Evolutionary conservation across 1,140 invertebrate genomes (phyloP).

Genomic region (Chlorops oryzae): DNA sequence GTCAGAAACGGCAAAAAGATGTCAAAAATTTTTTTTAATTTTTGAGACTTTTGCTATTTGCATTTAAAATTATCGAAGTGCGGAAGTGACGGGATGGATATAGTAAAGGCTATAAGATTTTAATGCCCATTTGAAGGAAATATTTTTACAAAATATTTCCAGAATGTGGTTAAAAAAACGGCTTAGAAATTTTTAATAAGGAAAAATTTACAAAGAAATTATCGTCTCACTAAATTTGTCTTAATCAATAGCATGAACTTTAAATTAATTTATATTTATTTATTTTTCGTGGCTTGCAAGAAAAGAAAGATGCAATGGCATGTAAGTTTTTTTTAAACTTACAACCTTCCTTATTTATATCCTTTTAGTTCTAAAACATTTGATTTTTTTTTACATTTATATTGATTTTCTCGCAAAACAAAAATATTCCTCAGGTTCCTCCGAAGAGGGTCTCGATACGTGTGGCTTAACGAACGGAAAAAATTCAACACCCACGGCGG

Average conservation of each 20-base stretch:
- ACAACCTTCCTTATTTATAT: background rate
- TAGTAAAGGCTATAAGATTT: too few species aligned
- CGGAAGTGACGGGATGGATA: too few species aligned
- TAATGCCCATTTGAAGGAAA: too few species aligned
- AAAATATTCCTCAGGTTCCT: slow-evolving; percentile 52
- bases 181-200: too few species aligned
- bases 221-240: background rate
- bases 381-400: background rate
- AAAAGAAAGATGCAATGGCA: slow-evolving; percentile 37
- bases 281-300: slow-evolving; percentile 29
- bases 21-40: too few species aligned
- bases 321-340: slow-evolving; percentile 21
- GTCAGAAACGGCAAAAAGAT: too few species aligned
- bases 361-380: background rate
- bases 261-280: background rate
- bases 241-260: background rate
- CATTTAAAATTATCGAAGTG: too few species aligned
- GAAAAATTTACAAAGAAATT: too few species aligned
- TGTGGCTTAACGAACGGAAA: slow-evolving; percentile 53
- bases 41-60: too few species aligned
- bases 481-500: slow-evolving; percentile 55
- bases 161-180: too few species aligned
- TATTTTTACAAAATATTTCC: too few species aligned
- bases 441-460: slow-evolving; percentile 68
- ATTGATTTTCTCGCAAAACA: background rate